Evolutionary conservation across 35 echinoderm and acorn worm genomes (phyloP).

Genomic region (Amphiura filiformis): DNA sequence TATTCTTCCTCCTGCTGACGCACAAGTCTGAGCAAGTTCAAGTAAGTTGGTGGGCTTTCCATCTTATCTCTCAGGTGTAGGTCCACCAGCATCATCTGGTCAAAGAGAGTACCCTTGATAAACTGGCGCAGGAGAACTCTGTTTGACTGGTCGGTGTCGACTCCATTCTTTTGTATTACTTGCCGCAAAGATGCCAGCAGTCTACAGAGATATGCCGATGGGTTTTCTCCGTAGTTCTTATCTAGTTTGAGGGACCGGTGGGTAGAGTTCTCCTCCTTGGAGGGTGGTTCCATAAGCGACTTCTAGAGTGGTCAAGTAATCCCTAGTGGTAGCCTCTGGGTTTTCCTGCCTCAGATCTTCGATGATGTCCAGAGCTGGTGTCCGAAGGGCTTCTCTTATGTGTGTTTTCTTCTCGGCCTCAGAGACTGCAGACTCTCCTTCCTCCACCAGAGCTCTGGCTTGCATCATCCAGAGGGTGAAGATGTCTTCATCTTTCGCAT

Average conservation of each 20-base stretch:
- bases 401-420: constrained; percentile 33
- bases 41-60: constrained; percentile 32
- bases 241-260: constrained; percentile 30
- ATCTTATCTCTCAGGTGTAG: constrained; percentile 48
- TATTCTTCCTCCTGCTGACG: constrained; percentile 45
- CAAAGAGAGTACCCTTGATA: constrained; percentile 47
- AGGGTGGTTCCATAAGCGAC: constrained; percentile 42
- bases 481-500: too few relatives aligned
- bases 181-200: constrained; percentile 29
- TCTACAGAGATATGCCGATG: constrained; percentile 14
- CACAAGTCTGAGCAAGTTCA: constrained; percentile 17
- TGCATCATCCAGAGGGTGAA: too few relatives aligned
- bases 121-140: constrained; percentile 28
- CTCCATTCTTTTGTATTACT: constrained; percentile 19
- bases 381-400: constrained; percentile 46
- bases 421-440: not conserved
- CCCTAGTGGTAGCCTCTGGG: constrained; percentile 32
- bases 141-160: not conserved
- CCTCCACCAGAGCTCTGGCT: too few relatives aligned
- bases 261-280: constrained; percentile 45
- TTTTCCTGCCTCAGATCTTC: constrained; percentile 46
- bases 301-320: constrained; percentile 49
- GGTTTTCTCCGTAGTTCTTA: constrained; percentile 33
- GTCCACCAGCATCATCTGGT: constrained; percentile 60
- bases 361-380: constrained; percentile 40